These are phyloP conservation scores for Ovis aries DNA, from an alignment of 2,113 vertebrate genomes.

Conservation along the genomic window DNA sequence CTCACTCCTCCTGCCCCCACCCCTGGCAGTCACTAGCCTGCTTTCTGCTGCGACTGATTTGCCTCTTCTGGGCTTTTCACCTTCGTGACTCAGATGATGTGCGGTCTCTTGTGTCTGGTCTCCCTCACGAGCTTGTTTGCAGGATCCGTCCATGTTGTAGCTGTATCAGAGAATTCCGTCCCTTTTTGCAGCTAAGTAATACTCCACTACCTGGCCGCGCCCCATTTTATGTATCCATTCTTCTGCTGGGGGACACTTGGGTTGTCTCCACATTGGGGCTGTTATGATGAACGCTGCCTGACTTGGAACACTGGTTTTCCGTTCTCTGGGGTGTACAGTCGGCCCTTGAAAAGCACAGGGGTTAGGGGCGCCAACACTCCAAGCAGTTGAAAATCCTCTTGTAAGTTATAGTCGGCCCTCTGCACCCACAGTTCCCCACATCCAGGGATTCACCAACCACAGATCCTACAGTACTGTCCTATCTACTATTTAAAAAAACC, in stretches of 20 bases:
- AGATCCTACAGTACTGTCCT: not conserved
- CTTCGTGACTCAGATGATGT: accelerated
- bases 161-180: accelerated
- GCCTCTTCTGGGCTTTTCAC: not conserved
- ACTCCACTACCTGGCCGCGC: accelerated
- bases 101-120: not conserved
- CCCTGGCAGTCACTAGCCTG: not conserved
- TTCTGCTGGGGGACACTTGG: accelerated
- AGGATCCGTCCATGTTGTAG: not conserved
- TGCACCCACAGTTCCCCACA: not conserved
- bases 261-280: too few species aligned
- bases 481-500: not conserved
- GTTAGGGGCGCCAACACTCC: not conserved
- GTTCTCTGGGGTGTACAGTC: not conserved
- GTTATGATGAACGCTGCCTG: not conserved
- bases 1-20: too few species aligned
- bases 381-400: not conserved
- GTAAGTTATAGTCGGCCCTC: not conserved
- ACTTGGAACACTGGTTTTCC: not conserved
- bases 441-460: not conserved
- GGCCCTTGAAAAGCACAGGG: not conserved
- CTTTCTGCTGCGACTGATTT: accelerated
- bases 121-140: not conserved
- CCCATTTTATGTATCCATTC: accelerated
- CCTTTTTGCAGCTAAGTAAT: not conserved